Conservation (phyloP, 64 coral and sea anemone genomes). For the Exaiptasia diaphana region DNA sequence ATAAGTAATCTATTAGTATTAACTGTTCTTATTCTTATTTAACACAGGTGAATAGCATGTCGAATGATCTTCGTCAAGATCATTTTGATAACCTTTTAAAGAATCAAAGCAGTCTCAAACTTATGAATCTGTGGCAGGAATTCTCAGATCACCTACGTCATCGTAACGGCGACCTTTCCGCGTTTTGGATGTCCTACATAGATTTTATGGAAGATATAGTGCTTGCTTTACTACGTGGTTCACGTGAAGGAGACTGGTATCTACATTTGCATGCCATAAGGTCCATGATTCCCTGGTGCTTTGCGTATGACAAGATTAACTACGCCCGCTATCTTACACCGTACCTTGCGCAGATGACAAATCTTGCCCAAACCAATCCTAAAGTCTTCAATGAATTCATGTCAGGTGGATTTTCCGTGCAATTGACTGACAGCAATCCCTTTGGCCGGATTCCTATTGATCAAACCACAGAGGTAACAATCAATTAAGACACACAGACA, state of each 20-base stretch:
- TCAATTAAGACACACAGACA: conserved; percentile 35
- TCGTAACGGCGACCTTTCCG: conserved; percentile 8
- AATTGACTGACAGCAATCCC: not conserved
- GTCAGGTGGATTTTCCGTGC: conserved; percentile 12
- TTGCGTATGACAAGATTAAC: conserved; percentile 56
- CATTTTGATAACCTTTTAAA: not conserved
- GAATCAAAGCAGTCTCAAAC: not conserved
- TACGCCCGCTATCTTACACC: conserved; percentile 40
- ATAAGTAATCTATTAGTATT: not conserved
- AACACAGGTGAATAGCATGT: not conserved
- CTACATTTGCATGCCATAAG: conserved; percentile 9
- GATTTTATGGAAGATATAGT: conserved; percentile 15
- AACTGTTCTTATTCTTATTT: not conserved
- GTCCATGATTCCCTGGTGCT: conserved; percentile 21
- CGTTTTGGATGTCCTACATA: conserved; percentile 26
- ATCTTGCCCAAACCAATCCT: conserved; percentile 1
- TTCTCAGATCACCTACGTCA: conserved; percentile 11
- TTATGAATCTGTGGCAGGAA: not conserved
- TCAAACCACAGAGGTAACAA: conserved; percentile 25
- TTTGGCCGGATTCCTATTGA: conserved; percentile 42
- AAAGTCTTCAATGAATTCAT: conserved; percentile 13
- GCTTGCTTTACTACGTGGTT: conserved; percentile 4
- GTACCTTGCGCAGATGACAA: conserved; percentile 40
- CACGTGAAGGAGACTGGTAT: conserved; percentile 34
- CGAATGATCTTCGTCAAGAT: not conserved